Evolutionary conservation across 2,888 invertebrate species (phyloP), one percentile per base, ranked within the genome.

Genomic region (Drosophila trichaetosa): DNA sequence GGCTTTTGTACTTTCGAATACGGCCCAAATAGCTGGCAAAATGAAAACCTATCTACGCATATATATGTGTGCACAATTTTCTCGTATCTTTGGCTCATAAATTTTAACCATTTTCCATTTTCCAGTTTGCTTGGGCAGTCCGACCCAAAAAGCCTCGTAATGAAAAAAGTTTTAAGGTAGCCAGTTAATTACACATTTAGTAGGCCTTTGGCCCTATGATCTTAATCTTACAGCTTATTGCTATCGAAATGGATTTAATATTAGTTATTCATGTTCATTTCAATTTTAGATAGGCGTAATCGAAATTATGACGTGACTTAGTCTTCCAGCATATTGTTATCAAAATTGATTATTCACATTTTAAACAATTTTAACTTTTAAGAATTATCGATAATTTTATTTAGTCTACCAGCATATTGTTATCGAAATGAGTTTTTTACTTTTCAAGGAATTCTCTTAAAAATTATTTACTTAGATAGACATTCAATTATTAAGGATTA

Each of bases 1-100:
- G 16, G 33, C 7, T 21, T 31, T 8, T 54, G 56, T 29, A 38
- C 36, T 49, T 21, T 38, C n/a, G 34, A 21, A 18, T 33, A 33
- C 21, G 40, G 29, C 52, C 46, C 58, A 70, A 49, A 60, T 16
- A 60, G n/a, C 49, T 60, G 61, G 38, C 46, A 27, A 21, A 70
- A 53, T 21, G 29, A 69, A 49, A 56, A 56, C 49, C n/a, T 56
- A 34, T 40, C 38, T 36, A 56, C 38, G 18, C 34, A 59, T 52
- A 69, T 69, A 52, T 57, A 68, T 57, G 27, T 27, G 52, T 53
- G 38, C 42, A 59, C 52, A 71, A 53, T 59, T 40, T 71, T 59
- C 69, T 69, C 69, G 70, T 89, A 89, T 84, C 85, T 87, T 72
- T 65, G 69, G 85, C 79, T 75, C 89, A 89, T 84, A 87, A 89